These are phyloP conservation scores for Papilio xuthus DNA, from an alignment of 1,140 invertebrate genomes.

Conservation along the genomic window DNA sequence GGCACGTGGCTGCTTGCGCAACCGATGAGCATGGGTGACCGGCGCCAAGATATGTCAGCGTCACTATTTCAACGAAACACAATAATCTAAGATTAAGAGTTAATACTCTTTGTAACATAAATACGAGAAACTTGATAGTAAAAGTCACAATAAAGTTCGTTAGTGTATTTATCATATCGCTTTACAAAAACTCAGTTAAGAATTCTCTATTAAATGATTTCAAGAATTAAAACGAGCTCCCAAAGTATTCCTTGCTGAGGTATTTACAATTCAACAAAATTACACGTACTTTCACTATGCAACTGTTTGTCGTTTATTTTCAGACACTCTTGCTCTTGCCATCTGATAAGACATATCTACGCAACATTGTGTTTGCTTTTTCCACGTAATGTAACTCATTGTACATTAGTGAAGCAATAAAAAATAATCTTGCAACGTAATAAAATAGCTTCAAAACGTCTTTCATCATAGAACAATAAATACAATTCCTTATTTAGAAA, in stretches of 20 bases:
- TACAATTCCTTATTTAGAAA: conserved; percentile 3
- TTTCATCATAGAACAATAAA: conserved; percentile 19
- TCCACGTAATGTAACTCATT: background rate
- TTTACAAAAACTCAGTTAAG: too few relatives aligned
- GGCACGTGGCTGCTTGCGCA: background rate
- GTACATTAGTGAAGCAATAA: background rate
- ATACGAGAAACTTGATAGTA: background rate
- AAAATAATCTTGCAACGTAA: conserved; percentile 4
- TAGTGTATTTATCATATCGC: too few relatives aligned
- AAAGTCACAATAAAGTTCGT: too few relatives aligned
- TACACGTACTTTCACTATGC: background rate
- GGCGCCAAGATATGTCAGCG: background rate
- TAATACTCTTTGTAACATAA: background rate
- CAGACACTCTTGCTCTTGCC: background rate
- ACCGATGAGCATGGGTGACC: background rate
- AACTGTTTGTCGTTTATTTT: background rate
- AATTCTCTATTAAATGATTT: background rate
- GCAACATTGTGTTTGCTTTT: background rate
- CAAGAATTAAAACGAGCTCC: background rate
- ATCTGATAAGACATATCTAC: conserved; percentile 8
- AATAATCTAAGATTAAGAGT: background rate
- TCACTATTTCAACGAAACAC: background rate
- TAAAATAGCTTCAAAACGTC: background rate
- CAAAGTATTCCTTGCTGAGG: background rate
- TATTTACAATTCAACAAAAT: background rate